Conservation (phyloP, 2,888 invertebrate species). For the Hyalella azteca region DNA sequence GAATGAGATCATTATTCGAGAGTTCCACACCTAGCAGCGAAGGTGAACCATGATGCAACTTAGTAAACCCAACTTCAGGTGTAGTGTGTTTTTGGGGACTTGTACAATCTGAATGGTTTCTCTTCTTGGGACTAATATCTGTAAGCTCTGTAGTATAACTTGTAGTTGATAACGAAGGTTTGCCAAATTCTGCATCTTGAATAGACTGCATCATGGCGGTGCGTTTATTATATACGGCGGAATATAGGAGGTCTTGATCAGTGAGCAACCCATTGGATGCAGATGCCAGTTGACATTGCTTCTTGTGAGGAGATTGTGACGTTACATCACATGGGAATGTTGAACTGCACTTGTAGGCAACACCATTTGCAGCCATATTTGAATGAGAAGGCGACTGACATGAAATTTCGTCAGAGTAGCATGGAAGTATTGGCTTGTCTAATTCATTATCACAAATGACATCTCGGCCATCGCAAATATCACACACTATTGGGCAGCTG, state of each 20-base stretch:
- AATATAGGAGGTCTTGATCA: background rate
- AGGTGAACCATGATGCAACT: slow-evolving; percentile 7
- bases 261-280: background rate
- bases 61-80: background rate
- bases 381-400: background rate
- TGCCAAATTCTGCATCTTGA: background rate
- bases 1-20: background rate
- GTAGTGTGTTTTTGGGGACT: slow-evolving; percentile 18
- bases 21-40: background rate
- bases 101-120: slow-evolving; percentile 16
- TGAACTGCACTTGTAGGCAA: background rate
- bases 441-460: background rate
- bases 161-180: background rate
- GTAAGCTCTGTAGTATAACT: background rate
- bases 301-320: background rate
- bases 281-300: background rate
- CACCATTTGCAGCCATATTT: background rate
- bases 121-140: slow-evolving; percentile 13
- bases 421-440: background rate
- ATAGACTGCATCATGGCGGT: slow-evolving; percentile 20
- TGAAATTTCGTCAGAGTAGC: background rate
- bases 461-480: slow-evolving; percentile 2
- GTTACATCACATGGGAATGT: background rate
- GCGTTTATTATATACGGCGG: slow-evolving; percentile 15
- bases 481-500: background rate